phyloP scores from a whole-genome alignment of 2,113 vertebrate species.

The Desmodus rotundus region DNA sequence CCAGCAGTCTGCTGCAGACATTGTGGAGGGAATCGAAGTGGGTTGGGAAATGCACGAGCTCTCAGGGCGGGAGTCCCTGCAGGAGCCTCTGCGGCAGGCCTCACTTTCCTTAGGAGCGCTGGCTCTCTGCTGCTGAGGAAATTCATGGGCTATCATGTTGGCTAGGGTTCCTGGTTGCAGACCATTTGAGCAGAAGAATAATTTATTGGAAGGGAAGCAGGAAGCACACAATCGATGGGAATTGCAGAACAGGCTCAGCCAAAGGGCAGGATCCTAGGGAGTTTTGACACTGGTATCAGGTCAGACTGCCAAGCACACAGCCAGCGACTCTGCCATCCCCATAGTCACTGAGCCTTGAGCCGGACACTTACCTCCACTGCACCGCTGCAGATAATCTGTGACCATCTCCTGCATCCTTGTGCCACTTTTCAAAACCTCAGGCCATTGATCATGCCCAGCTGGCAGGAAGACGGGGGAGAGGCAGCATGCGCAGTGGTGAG shows the following conservation, averaged over 20 bases:
- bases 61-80: background rate
- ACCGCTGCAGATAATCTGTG: background rate
- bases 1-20: background rate
- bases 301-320: background rate
- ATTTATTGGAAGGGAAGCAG: conserved; percentile 28
- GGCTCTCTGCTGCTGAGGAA: background rate
- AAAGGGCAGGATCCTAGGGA: background rate
- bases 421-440: background rate
- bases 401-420: background rate
- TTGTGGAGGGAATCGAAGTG: background rate
- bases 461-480: background rate
- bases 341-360: background rate
- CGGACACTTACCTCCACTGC: background rate
- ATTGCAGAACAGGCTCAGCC: background rate
- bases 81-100: background rate
- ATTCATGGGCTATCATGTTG: background rate
- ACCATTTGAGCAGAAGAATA: background rate
- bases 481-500: background rate
- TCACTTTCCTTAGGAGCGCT: background rate
- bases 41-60: background rate
- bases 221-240: background rate
- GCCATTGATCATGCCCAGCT: background rate
- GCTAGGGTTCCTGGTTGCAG: background rate
- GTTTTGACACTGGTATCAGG: background rate
- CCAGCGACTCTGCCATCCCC: background rate